Evolutionary conservation across 2,797 vertebrate species (phyloP).

Genomic region (Microchirus variegatus): DNA sequence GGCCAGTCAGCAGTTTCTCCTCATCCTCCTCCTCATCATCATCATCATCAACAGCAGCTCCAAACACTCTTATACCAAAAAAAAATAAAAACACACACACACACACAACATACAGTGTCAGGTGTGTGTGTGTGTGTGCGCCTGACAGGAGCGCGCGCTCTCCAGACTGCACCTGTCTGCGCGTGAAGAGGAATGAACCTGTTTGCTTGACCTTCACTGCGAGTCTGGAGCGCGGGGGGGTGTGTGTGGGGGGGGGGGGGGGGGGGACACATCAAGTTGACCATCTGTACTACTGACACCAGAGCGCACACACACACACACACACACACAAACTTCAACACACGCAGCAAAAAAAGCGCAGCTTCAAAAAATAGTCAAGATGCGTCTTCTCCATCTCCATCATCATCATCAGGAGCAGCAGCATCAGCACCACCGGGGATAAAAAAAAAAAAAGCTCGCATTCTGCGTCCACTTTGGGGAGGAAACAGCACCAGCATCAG

Average conservation of each 20-base stretch:
- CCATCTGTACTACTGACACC: background rate
- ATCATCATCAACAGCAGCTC: background rate
- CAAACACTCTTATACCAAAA: background rate
- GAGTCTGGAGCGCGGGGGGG: background rate
- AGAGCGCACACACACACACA: background rate
- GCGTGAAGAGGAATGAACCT: slow-evolving; percentile 18
- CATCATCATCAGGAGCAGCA: background rate
- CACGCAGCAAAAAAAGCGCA: background rate
- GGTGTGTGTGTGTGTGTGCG: background rate
- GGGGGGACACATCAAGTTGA: slow-evolving; percentile 24
- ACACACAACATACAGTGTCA: background rate
- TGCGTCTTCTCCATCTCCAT: background rate
- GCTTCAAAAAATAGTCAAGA: background rate
- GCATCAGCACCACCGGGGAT: background rate
- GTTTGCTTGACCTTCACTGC: slow-evolving; percentile 55
- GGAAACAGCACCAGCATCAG: no score
- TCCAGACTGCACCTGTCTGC: background rate
- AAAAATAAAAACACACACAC: background rate
- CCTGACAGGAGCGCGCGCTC: background rate
- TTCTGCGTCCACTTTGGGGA: no score
- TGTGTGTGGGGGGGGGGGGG: no score
- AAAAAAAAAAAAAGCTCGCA: background rate
- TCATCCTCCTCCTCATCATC: background rate
- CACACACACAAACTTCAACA: background rate
- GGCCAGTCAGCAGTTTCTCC: slow-evolving; percentile 60